phyloP scores from a whole-genome alignment of 1,140 invertebrate genomes.

The Copidosoma floridanum region DNA sequence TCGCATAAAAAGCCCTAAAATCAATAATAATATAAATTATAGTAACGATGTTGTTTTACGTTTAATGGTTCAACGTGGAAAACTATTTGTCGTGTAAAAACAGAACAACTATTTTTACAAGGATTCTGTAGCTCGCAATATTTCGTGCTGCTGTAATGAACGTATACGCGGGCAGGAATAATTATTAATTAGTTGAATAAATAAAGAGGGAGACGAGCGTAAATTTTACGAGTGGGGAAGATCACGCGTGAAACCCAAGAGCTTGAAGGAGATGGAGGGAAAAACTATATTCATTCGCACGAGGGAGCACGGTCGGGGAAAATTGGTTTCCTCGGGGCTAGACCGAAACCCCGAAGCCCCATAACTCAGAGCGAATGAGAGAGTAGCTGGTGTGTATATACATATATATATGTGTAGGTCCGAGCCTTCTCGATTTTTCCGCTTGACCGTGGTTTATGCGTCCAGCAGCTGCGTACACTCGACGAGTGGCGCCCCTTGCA shows the following conservation, averaged over 20 bases:
- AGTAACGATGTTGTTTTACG: no score
- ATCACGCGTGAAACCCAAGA: background rate
- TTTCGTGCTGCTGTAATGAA: background rate
- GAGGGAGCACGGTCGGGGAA: background rate
- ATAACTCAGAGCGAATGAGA: conserved; percentile 20
- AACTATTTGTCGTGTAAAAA: no score
- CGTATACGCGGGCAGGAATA: background rate
- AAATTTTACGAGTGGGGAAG: background rate
- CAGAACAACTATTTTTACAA: no score
- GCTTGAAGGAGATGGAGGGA: no score
- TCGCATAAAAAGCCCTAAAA: no score
- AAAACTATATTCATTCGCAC: no score
- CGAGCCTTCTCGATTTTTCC: conserved; percentile 39
- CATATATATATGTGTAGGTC: no score
- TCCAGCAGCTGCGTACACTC: conserved; percentile 16
- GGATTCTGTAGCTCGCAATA: no score
- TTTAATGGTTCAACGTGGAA: no score
- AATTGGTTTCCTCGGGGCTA: conserved; percentile 20
- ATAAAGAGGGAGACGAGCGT: background rate
- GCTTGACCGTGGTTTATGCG: conserved; percentile 44
- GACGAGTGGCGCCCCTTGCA: conserved; percentile 38
- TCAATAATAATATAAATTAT: no score
- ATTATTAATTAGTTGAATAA: conserved; percentile 6
- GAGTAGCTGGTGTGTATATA: no score
- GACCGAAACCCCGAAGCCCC: conserved; percentile 7